Conservation (phyloP, 2,888 invertebrate genomes). For the Machimus rusticus region DNA sequence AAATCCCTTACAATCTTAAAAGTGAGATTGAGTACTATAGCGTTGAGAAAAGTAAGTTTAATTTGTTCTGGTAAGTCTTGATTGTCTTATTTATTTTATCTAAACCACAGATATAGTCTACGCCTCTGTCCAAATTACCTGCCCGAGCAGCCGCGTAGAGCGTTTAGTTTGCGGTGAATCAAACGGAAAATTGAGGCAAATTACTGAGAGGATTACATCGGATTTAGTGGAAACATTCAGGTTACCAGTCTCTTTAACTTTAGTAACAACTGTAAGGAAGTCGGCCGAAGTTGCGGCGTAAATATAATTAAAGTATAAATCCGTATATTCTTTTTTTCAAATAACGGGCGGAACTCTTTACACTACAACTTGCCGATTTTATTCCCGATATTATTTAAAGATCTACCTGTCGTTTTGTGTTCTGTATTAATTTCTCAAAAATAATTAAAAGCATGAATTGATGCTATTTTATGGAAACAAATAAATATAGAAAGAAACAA, state of each 20-base stretch:
- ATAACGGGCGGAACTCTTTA: too few species aligned
- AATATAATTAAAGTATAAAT: background rate
- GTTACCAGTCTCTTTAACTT: conserved; percentile 64
- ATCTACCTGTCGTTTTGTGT: too few species aligned
- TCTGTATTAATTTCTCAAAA: too few species aligned
- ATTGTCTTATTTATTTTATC: background rate
- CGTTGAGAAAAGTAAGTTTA: conserved; percentile 56
- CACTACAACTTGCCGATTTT: too few species aligned
- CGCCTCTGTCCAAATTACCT: conserved; percentile 69
- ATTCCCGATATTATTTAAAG: too few species aligned
- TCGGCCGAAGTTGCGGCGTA: background rate
- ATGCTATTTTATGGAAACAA: too few species aligned
- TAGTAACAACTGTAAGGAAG: conserved; percentile 53
- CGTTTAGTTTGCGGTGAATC: conserved; percentile 73
- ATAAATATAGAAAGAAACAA: too few species aligned
- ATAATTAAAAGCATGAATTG: too few species aligned
- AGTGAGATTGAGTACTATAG: conserved; percentile 74
- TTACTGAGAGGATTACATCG: conserved; percentile 71
- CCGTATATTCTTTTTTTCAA: background rate
- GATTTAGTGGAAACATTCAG: conserved; percentile 73
- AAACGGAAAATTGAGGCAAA: conserved; percentile 74
- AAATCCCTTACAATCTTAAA: conserved; percentile 83
- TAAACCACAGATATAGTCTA: conserved; percentile 63
- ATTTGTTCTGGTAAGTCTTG: background rate
- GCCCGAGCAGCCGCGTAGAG: conserved; percentile 70